A percentile compares a stretch with the other conserved stretches of the same genome.
These are phyloP conservation scores for Heteromormyrus szaboi DNA, from an alignment of 2,797 vertebrate species.

Conservation along the genomic window DNA sequence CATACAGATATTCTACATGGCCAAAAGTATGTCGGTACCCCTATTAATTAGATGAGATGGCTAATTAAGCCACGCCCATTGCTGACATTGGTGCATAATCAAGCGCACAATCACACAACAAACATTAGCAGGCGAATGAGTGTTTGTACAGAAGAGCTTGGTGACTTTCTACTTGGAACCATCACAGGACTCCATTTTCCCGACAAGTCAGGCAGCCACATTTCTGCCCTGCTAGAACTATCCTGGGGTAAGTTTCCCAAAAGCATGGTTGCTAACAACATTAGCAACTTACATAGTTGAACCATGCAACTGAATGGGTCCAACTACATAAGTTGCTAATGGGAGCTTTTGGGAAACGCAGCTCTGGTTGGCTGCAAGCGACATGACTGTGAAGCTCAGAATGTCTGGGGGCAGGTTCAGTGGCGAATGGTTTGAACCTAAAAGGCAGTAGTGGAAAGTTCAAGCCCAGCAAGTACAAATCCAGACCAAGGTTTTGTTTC, in stretches of 20 bases:
- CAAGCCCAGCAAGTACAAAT: neutral
- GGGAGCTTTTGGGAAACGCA: too few species aligned
- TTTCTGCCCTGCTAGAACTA: neutral
- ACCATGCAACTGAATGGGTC: too few species aligned
- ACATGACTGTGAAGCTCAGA: neutral
- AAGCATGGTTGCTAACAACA: too few species aligned
- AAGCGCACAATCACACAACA: neutral
- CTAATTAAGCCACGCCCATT: neutral
- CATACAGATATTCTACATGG: neutral
- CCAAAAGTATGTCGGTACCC: neutral
- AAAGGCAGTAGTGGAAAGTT: neutral
- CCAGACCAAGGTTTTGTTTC: neutral
- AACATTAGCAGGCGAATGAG: neutral
- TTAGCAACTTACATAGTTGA: too few species aligned
- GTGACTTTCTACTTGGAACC: neutral
- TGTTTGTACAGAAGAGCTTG: neutral
- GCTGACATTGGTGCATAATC: neutral
- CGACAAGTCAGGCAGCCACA: neutral
- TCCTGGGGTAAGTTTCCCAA: neutral
- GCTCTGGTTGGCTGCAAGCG: neutral
- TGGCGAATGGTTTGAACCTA: neutral
- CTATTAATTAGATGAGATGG: neutral
- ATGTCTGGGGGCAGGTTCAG: neutral
- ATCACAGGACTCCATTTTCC: neutral
- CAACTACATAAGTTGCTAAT: too few species aligned